phyloP scores from a whole-genome alignment of 2,113 vertebrate species.

The Centropus bengalensis region DNA sequence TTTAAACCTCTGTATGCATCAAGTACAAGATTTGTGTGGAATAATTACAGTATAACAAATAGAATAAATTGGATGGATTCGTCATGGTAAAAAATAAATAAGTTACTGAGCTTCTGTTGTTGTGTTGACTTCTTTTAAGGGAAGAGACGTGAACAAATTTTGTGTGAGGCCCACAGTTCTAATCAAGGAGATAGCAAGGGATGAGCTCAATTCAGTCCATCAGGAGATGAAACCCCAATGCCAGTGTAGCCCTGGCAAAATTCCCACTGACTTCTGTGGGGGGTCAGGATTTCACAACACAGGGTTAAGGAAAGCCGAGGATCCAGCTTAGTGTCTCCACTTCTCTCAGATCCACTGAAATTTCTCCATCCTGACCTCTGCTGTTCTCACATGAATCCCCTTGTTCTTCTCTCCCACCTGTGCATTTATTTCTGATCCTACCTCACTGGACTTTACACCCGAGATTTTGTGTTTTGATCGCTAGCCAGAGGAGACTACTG shows the following conservation, averaged over 20 bases:
- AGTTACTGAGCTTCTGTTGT: not conserved
- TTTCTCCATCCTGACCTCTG: not conserved
- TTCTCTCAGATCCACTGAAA: not conserved
- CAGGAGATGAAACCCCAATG: not conserved
- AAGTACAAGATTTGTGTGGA: not conserved
- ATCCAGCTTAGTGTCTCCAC: not conserved
- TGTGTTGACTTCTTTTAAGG: not conserved
- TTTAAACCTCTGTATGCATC: not conserved
- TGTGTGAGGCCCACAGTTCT: not conserved
- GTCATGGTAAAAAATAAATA: not conserved
- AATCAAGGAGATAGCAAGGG: not conserved
- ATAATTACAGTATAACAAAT: not conserved
- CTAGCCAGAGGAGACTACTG: not conserved
- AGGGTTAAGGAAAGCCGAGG: not conserved
- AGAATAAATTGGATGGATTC: not conserved
- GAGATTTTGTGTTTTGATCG: fast-evolving
- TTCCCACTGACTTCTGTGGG: not conserved
- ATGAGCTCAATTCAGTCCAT: not conserved
- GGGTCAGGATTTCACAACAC: not conserved
- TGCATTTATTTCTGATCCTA: not conserved
- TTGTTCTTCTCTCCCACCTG: not conserved
- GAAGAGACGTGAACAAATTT: not conserved
- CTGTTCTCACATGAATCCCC: not conserved
- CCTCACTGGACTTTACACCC: not conserved
- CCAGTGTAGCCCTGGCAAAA: not conserved